Conservation (phyloP, 2,888 invertebrate species). For the Siphlonurus alternatus region DNA sequence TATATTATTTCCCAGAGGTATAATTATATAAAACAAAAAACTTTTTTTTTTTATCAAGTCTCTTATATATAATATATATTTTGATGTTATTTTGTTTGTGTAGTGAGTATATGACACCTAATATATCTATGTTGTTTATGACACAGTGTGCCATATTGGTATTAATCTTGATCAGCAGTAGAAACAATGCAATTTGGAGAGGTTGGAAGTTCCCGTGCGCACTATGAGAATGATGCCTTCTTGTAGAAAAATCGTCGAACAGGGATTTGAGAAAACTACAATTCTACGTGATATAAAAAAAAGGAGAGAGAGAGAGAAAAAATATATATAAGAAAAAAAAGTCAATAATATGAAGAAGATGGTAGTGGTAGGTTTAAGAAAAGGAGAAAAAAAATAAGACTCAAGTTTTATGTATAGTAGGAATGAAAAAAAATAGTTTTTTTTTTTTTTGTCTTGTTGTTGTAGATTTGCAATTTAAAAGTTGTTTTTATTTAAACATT, state of each 20-base stretch:
- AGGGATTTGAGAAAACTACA: slow-evolving; percentile 3
- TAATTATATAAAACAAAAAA: neutral
- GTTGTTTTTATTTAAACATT: too few species aligned
- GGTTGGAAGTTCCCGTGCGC: too few species aligned
- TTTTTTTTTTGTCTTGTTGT: too few species aligned
- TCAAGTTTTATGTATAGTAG: too few species aligned
- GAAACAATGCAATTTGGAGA: neutral
- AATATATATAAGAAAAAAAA: neutral
- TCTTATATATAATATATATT: neutral
- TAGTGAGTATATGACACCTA: neutral
- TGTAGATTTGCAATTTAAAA: too few species aligned
- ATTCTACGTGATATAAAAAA: neutral
- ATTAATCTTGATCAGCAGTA: slow-evolving; percentile 25
- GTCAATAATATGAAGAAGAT: neutral
- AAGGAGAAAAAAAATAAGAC: too few species aligned
- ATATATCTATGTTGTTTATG: neutral
- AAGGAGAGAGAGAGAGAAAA: neutral
- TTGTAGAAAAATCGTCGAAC: neutral
- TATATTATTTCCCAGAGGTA: neutral
- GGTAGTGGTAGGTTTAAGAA: too few species aligned
- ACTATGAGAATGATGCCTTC: neutral
- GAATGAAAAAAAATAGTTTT: too few species aligned
- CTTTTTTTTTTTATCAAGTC: too few species aligned
- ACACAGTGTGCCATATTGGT: slow-evolving; percentile 18
- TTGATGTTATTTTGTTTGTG: neutral